Evolutionary conservation across 2,797 vertebrate species (phyloP).

Genomic region (Tenualosa thibaudeaui): DNA sequence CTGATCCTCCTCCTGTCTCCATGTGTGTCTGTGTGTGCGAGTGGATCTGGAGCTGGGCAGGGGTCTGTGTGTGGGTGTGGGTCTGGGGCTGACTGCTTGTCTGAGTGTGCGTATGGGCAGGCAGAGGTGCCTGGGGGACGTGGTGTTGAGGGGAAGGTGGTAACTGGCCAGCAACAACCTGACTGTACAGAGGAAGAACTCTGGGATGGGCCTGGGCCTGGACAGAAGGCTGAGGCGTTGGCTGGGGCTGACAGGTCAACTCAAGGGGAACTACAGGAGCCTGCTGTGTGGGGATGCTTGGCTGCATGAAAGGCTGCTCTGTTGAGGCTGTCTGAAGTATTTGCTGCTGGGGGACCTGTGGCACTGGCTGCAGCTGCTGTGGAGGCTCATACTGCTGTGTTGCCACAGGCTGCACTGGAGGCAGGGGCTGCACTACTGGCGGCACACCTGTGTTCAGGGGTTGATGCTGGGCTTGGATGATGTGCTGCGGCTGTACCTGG

Average conservation of each 20-base stretch:
- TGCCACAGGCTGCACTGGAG: slow-evolving; percentile 52
- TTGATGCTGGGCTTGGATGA: slow-evolving; percentile 60
- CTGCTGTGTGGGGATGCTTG: slow-evolving; percentile 53
- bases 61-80: slow-evolving; percentile 63
- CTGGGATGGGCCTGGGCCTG: slow-evolving; percentile 60
- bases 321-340: slow-evolving; percentile 52
- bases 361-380: slow-evolving; percentile 62
- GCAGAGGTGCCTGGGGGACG: slow-evolving; percentile 50
- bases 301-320: slow-evolving; percentile 55
- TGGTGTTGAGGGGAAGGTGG: slow-evolving; percentile 66
- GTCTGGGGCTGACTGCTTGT: slow-evolving; percentile 59
- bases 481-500: slow-evolving; percentile 54
- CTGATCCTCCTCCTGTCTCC: slow-evolving; percentile 47
- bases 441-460: slow-evolving; percentile 51
- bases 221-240: slow-evolving; percentile 44
- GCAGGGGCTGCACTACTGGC: slow-evolving; percentile 58
- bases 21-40: slow-evolving; percentile 42
- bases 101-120: slow-evolving; percentile 64
- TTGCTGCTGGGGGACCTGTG: slow-evolving; percentile 57
- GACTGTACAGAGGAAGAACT: slow-evolving; percentile 62
- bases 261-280: slow-evolving; percentile 52
- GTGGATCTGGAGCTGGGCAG: slow-evolving; percentile 42
- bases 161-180: slow-evolving; percentile 59
- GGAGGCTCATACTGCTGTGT: slow-evolving; percentile 61
- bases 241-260: slow-evolving; percentile 54